A percentile compares a stretch with the other conserved stretches of the same genome.
Conservation (phyloP, 1,140 invertebrate genomes). For the silkworm (Bombyx mori) region ASM3026992v2 NC_085121.1:5476501-5477000, state of each 20-base stretch:
- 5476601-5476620: slow-evolving; percentile 41
- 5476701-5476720: slow-evolving; percentile 48
- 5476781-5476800: too few species aligned
- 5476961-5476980: slow-evolving; percentile 53
- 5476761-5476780: too few species aligned
- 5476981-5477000: slow-evolving; percentile 37
- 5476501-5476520: slow-evolving; percentile 14
- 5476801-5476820: too few species aligned
- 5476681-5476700: slow-evolving; percentile 30
- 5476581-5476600: slow-evolving; percentile 15
- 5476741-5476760: background rate
- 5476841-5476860: background rate
- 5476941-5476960: slow-evolving; percentile 50
- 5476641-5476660: slow-evolving; percentile 27
- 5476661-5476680: slow-evolving; percentile 32
- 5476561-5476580: too few species aligned
- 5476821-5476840: background rate
- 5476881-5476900: background rate
- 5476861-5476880: background rate
- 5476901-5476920: slow-evolving; percentile 1
- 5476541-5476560: background rate
- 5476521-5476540: background rate
- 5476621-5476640: slow-evolving; percentile 52
- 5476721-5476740: slow-evolving; percentile 22
- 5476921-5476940: slow-evolving; percentile 50